Percentiles rank a stretch among this genome's conserved stretches.
phyloP scores from a whole-genome alignment of 2,797 vertebrate species.

The Ambastaia sidthimunki region DNA sequence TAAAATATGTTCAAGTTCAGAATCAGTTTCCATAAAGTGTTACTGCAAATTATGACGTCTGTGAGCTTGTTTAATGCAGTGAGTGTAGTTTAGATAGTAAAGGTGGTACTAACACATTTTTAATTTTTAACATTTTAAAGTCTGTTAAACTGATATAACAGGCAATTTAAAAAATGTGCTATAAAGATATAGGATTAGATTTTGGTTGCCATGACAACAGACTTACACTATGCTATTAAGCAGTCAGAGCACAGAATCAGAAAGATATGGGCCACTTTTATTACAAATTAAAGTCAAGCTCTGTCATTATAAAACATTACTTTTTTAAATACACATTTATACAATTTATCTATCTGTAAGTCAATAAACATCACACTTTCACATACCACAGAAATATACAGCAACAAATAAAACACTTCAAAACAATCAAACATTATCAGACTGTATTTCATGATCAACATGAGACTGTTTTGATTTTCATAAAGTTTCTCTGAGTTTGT shows the following conservation, averaged over 20 bases:
- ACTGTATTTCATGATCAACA: conserved; percentile 19
- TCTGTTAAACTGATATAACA: not conserved
- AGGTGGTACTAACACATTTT: not conserved
- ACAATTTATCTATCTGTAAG: conserved; percentile 23
- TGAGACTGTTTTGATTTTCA: conserved; percentile 12
- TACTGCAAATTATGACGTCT: not conserved
- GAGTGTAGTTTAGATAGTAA: not conserved
- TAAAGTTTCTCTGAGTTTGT: conserved; percentile 7
- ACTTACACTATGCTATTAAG: no score
- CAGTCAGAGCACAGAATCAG: not conserved
- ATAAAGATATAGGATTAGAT: not conserved
- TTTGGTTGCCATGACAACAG: not conserved
- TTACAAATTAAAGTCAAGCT: conserved; percentile 55
- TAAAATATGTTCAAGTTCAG: not conserved
- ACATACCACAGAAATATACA: conserved; percentile 19
- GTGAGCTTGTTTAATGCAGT: conserved; percentile 49
- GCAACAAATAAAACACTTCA: not conserved
- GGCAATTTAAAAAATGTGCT: no score
- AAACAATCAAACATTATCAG: not conserved
- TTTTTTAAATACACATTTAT: conserved; percentile 24
- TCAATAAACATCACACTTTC: conserved; percentile 39
- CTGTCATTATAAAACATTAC: conserved; percentile 32
- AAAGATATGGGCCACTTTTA: conserved; percentile 39
- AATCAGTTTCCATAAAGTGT: conserved; percentile 37
- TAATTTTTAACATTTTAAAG: not conserved